Conservation (phyloP, 1,140 invertebrate species). For the Eriocheir sinensis region DNA sequence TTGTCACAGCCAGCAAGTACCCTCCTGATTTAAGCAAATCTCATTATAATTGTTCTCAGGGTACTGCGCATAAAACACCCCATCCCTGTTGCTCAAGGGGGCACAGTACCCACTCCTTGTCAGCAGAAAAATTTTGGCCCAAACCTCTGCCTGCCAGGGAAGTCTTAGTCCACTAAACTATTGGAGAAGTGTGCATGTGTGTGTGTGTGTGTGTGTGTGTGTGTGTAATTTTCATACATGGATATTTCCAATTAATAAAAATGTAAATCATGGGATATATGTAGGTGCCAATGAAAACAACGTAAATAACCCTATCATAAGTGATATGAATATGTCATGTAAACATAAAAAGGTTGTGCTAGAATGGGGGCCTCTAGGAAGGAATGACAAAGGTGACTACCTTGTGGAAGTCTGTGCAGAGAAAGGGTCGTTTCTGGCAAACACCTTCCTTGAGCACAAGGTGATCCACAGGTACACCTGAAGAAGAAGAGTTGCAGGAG, state of each 20-base stretch:
- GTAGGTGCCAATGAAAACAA: not conserved
- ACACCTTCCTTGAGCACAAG: not conserved
- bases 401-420: not conserved
- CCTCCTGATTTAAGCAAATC: too few species aligned
- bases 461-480: slow-evolving; percentile 9
- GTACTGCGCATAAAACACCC: too few species aligned
- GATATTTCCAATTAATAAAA: not conserved
- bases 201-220: too few species aligned
- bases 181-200: not conserved
- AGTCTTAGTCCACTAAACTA: not conserved
- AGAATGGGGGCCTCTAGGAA: not conserved
- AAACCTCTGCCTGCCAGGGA: not conserved
- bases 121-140: too few species aligned
- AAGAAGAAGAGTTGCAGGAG: not conserved
- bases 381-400: not conserved
- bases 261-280: too few species aligned
- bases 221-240: not conserved
- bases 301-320: not conserved
- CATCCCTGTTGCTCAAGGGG: too few species aligned
- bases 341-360: not conserved
- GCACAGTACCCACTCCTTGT: too few species aligned
- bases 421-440: not conserved
- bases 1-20: too few species aligned
- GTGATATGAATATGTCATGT: not conserved
- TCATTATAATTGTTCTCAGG: too few species aligned